Evolutionary conservation across 2,888 invertebrate genomes (phyloP).

Genomic region (Trachelus tabidus): DNA sequence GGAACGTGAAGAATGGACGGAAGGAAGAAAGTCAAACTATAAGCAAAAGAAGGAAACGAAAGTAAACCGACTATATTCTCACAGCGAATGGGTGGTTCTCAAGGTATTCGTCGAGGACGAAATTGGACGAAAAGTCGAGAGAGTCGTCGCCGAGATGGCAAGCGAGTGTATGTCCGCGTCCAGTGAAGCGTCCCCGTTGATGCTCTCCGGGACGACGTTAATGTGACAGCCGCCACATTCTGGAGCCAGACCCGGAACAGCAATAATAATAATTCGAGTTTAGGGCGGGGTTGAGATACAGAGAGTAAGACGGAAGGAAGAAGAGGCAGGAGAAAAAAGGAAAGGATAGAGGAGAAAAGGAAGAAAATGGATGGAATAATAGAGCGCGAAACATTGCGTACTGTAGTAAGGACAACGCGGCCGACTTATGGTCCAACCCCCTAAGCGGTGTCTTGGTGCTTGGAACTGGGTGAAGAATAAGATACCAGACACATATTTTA

Average conservation of each 20-base stretch:
- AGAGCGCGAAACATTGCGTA: constrained; percentile 4
- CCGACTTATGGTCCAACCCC: not conserved
- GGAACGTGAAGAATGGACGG: not conserved
- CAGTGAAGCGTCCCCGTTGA: constrained; percentile 51
- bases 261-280: constrained; percentile 51
- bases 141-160: constrained; percentile 35
- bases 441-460: constrained; percentile 2
- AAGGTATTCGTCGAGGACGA: constrained; percentile 5
- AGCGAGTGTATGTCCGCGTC: constrained; percentile 16
- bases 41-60: not conserved
- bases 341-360: constrained; percentile 16
- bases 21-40: not conserved
- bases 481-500: constrained; percentile 64
- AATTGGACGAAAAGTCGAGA: constrained; percentile 42
- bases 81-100: not conserved
- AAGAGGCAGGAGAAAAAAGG: constrained; percentile 22
- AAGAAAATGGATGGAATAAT: constrained; percentile 5
- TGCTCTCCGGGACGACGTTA: constrained; percentile 49
- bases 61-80: not conserved
- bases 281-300: constrained; percentile 1
- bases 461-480: constrained; percentile 63
- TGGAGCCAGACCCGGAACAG: constrained; percentile 41
- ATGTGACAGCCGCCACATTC: constrained; percentile 61
- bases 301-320: constrained; percentile 12
- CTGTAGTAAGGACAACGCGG: not conserved